Percentiles rank a stretch among this genome's conserved stretches.
phyloP scores from a whole-genome alignment of 2,888 invertebrate species.

The Lasioglossum oenotherae region DNA sequence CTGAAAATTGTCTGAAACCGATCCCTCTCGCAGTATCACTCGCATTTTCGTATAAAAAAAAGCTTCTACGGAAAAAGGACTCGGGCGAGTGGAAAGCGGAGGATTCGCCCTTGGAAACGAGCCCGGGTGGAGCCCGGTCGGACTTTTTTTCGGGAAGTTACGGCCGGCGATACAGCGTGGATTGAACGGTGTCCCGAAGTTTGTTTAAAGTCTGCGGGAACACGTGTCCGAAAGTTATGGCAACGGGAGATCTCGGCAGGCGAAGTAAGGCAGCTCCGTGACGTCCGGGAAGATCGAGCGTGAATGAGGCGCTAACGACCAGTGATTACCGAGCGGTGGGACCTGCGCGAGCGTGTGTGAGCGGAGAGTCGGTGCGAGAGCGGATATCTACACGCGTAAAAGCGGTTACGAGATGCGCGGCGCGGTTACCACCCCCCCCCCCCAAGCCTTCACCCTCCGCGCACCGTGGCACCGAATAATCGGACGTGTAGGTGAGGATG shows the following conservation, averaged over 20 bases:
- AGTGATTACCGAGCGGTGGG: constrained; percentile 71
- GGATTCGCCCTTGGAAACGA: background rate
- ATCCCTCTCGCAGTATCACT: fast-evolving
- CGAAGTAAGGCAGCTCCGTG: constrained; percentile 64
- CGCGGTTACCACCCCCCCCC: constrained; percentile 16
- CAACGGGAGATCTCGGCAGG: background rate
- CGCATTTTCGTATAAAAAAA: background rate
- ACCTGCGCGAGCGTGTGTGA: constrained; percentile 36
- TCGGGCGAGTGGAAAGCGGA: background rate
- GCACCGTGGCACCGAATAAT: constrained; percentile 67
- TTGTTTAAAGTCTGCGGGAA: constrained; percentile 1
- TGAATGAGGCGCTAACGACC: constrained; percentile 82
- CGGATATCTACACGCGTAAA: constrained; percentile 7
- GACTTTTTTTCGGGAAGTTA: background rate
- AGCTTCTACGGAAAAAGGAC: background rate
- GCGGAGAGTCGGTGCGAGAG: background rate
- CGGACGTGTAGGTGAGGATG: constrained; percentile 76
- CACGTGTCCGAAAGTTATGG: background rate
- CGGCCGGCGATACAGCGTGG: background rate
- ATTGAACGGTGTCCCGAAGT: background rate
- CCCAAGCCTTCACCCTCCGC: constrained; percentile 31
- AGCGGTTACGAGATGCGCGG: constrained; percentile 5
- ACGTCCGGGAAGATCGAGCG: constrained; percentile 68
- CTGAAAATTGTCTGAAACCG: background rate
- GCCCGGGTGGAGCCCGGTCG: background rate